phyloP scores from a whole-genome alignment of 2,797 vertebrate genomes.

The Malurus splendens region DNA sequence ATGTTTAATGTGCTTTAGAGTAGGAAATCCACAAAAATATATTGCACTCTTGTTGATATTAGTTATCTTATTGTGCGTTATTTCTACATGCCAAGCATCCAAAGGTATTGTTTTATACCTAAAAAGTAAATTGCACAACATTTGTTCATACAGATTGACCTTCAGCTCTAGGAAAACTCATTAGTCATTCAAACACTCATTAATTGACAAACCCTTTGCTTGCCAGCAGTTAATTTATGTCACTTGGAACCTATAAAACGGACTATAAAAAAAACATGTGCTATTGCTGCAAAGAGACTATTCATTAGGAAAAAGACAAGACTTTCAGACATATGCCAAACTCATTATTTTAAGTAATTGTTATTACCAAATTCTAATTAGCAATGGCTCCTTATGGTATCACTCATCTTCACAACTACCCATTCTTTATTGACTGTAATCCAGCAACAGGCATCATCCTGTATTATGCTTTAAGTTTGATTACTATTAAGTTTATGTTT shows the following conservation, averaged over 20 bases:
- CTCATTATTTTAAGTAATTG: not conserved
- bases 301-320: not conserved
- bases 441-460: not conserved
- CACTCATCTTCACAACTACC: not conserved
- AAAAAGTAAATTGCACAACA: constrained; percentile 38
- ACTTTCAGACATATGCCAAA: not conserved
- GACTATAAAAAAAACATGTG: not conserved
- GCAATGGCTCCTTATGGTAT: not conserved
- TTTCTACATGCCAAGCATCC: constrained; percentile 87
- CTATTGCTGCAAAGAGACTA: not conserved
- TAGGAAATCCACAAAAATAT: constrained; percentile 97
- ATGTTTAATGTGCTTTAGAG: constrained; percentile 91
- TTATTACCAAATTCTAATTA: not conserved
- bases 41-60: constrained; percentile 80
- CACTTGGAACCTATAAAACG: not conserved
- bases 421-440: not conserved
- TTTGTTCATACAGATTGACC: not conserved
- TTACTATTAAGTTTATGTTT: not conserved
- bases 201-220: not conserved
- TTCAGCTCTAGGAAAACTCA: not conserved
- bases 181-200: not conserved
- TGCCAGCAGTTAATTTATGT: not conserved
- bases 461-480: not conserved
- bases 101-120: constrained; percentile 83
- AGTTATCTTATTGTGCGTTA: constrained; percentile 77